Percentiles rank a stretch among this genome's conserved stretches.
These are phyloP conservation scores for Pelecanoides urinatrix DNA, from an alignment of 2,113 vertebrate species.

Conservation along the genomic window DNA sequence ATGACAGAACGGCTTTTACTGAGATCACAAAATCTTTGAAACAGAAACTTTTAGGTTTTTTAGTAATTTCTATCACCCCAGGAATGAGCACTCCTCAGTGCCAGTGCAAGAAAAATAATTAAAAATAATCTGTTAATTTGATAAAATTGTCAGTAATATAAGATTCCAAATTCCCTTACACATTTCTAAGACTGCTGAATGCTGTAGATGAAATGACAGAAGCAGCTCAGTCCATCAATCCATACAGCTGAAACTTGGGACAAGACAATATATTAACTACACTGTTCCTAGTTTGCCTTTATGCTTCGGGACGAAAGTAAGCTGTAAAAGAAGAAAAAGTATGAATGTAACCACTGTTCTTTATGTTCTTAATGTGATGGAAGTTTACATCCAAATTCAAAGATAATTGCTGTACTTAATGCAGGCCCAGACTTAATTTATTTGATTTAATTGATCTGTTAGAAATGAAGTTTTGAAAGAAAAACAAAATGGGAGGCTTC, in stretches of 20 bases:
- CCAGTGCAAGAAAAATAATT: neutral
- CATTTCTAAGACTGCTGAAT: neutral
- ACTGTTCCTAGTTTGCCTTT: slow-evolving; percentile 19
- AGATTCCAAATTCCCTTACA: neutral
- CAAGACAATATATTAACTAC: neutral
- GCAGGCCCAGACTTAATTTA: neutral
- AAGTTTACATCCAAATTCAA: neutral
- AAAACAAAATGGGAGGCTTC: neutral
- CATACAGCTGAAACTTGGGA: neutral
- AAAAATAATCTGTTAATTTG: neutral
- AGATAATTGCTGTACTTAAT: neutral
- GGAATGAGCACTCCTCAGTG: neutral
- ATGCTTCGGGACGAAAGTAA: slow-evolving; percentile 42
- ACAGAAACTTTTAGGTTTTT: neutral
- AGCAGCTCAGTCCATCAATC: neutral
- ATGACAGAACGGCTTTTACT: neutral
- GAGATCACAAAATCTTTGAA: neutral
- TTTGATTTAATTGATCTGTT: neutral
- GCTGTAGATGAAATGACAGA: neutral
- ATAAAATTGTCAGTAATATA: neutral
- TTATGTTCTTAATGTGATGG: slow-evolving; percentile 10
- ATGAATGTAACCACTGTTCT: slow-evolving; percentile 38
- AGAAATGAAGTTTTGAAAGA: neutral
- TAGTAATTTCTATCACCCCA: neutral
- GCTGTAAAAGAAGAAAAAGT: slow-evolving; percentile 43